Evolutionary conservation across 2,797 vertebrate genomes (phyloP), one percentile per base, ranked within the genome.

Genomic region (Chelon auratus): DNA sequence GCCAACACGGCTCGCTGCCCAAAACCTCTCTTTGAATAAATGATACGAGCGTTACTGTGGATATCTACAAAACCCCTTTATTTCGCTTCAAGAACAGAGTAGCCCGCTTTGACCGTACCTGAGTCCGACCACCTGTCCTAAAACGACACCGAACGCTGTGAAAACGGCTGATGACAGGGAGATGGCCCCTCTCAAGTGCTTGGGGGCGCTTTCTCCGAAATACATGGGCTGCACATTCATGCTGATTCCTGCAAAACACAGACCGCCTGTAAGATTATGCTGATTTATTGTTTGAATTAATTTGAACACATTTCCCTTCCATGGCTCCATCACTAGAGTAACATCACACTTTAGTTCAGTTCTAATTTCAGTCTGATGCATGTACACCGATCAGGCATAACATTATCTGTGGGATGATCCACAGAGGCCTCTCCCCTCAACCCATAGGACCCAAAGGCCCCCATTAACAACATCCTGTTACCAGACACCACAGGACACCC

Each of bases 221-320:
- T 97, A 98, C 96, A 97, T 97, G 66, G 96, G 96, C 84, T 99
- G 97, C 26, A 97, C 86, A n/a, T 93, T 97, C 95, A 99, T 96
- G 92, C 97, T 95, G 68, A 98, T 93, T 58, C 97, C 96, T 97
- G 85, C 37, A 88, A 61, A 86, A 77, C 26, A 15, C 0, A 12
- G 0, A 26, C 0, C 56, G 20, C 50, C 8, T 40, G 54, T 64
- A 1, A 55, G 30, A 60, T 36, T 24, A 40, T 33, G 1, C 40
- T 42, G 3, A 40, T 14, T 1, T 18, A 11, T 48, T 10, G 11
- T 48, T 18, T 33, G 0, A 33, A 48, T 9, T 48, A 20, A 8
- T 8, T 45, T 9, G 6, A 9, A 22, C n/a, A 3, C 24, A 15
- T 26, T 42, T 8, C 45, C 2, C 20, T 26, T 30, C 7, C 26